phyloP scores from a whole-genome alignment of 2,888 invertebrate species.

The Papilio protenor region DNA sequence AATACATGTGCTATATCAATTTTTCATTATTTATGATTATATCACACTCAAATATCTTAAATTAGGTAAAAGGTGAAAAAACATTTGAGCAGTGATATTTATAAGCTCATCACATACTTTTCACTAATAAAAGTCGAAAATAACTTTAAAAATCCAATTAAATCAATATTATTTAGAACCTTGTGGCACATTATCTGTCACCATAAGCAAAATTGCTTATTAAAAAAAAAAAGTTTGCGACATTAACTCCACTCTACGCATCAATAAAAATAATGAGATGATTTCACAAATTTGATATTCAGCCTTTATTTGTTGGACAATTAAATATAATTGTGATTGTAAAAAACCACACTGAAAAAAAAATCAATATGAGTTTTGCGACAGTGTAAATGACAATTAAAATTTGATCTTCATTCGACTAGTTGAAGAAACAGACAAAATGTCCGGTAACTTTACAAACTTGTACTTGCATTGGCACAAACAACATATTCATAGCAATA shows the following conservation, averaged over 20 bases:
- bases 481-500: neutral
- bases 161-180: neutral
- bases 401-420: constrained; percentile 29
- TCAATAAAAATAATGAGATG: neutral
- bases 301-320: neutral
- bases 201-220: neutral
- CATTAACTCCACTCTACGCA: neutral
- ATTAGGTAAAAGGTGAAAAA: neutral
- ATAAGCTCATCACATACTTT: neutral
- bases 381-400: neutral
- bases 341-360: neutral
- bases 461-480: constrained; percentile 41
- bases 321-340: neutral
- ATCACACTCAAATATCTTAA: neutral
- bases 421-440: constrained; percentile 23
- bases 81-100: constrained; percentile 4
- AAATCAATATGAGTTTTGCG: neutral
- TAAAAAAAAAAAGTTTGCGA: neutral
- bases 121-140: neutral
- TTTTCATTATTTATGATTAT: neutral
- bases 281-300: neutral
- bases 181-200: neutral
- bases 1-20: neutral
- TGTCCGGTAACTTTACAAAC: constrained; percentile 28
- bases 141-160: neutral